phyloP scores from a whole-genome alignment of 2,113 vertebrate species.

The Phocoena sinus region DNA sequence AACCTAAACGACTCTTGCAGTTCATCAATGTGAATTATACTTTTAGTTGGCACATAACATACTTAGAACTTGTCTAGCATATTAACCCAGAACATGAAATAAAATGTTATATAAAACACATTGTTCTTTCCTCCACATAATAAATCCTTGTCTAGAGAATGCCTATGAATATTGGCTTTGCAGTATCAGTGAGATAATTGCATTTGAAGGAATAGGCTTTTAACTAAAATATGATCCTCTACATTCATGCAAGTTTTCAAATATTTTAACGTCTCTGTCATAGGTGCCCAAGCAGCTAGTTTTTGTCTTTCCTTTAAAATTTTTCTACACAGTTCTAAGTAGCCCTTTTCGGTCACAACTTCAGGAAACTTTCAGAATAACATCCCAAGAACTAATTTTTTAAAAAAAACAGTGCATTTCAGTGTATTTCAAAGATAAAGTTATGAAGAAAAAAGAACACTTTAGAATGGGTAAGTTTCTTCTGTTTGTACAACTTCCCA shows the following conservation, averaged over 20 bases:
- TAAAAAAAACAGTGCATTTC: neutral
- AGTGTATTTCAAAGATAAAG: conserved; percentile 44
- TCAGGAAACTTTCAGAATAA: conserved; percentile 12
- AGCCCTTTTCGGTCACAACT: neutral
- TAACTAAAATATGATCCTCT: conserved; percentile 8
- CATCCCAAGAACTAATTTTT: neutral
- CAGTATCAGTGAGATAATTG: neutral
- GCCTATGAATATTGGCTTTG: neutral
- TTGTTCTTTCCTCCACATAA: neutral
- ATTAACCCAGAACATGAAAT: neutral
- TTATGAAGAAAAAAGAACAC: conserved; percentile 23
- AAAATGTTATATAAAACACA: neutral
- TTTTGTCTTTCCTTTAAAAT: conserved; percentile 20
- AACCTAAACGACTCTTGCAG: neutral
- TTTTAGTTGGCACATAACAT: neutral
- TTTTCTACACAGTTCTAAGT: neutral
- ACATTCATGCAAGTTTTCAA: neutral
- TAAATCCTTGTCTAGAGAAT: neutral
- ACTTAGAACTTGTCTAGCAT: neutral
- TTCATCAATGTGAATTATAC: neutral
- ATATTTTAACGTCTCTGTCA: neutral
- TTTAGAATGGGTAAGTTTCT: neutral
- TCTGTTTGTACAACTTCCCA: conserved; percentile 16
- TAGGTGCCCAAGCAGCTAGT: neutral
- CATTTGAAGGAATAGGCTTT: neutral